Conservation (phyloP, 1,140 invertebrate genomes). For the Solenopsis fugax region DNA sequence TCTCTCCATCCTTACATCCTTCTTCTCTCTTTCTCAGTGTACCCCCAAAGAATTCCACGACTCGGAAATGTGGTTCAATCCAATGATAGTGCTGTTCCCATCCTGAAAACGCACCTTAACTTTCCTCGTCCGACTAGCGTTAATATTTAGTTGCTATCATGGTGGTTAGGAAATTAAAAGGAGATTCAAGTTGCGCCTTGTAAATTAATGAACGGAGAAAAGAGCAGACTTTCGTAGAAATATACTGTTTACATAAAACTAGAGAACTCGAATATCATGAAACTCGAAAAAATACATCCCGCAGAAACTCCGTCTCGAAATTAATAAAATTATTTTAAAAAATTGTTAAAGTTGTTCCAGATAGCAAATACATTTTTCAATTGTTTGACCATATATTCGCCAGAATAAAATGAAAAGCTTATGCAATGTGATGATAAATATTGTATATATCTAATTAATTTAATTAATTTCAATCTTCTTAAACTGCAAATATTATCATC, state of each 20-base stretch:
- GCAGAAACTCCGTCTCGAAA: not conserved
- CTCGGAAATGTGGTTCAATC: conserved; percentile 57
- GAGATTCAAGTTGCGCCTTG: conserved; percentile 39
- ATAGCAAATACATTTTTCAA: not conserved
- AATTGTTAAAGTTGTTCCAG: not conserved
- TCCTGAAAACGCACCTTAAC: conserved; percentile 51
- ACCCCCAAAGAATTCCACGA: conserved; percentile 45
- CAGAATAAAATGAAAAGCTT: not conserved
- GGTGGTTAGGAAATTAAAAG: conserved; percentile 60
- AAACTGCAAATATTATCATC: not conserved
- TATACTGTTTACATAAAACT: conserved; percentile 12
- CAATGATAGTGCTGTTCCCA: conserved; percentile 49
- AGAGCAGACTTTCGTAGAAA: not conserved
- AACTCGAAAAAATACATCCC: not conserved
- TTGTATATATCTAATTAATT: conserved; percentile 2
- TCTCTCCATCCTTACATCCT: not conserved
- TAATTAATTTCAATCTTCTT: conserved; percentile 9
- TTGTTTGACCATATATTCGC: not conserved
- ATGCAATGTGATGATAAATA: not conserved
- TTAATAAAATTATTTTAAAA: conserved; percentile 12
- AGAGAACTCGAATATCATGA: conserved; percentile 13
- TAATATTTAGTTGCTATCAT: conserved; percentile 60
- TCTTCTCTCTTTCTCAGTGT: conserved; percentile 10
- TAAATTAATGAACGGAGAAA: conserved; percentile 55
- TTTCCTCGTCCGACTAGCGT: conserved; percentile 34